Conservation (phyloP, 2,113 vertebrate genomes). For the Procavia capensis region DNA sequence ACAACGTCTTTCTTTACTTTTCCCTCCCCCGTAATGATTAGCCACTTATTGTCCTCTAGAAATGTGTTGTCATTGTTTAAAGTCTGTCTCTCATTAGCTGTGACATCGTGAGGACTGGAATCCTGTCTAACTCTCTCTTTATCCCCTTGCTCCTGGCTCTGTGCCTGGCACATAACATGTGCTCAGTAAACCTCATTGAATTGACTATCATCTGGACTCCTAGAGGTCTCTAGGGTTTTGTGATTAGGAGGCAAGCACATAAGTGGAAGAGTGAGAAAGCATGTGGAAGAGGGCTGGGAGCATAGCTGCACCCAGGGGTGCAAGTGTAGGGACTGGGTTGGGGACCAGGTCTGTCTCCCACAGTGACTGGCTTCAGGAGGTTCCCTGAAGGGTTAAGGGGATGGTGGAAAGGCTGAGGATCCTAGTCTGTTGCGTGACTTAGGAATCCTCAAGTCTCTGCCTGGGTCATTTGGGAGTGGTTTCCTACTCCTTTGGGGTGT, state of each 20-base stretch:
- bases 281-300: background rate
- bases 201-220: background rate
- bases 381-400: background rate
- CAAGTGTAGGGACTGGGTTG: background rate
- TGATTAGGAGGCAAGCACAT: background rate
- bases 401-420: background rate
- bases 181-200: conserved; percentile 6
- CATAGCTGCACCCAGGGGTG: too few relatives aligned
- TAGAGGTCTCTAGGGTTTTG: conserved; percentile 15
- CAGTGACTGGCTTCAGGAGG: background rate
- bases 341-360: background rate
- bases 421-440: background rate
- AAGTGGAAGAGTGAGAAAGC: background rate
- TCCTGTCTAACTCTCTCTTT: conserved; percentile 25
- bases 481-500: background rate
- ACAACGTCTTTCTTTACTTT: background rate
- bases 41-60: background rate
- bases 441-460: background rate
- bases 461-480: background rate
- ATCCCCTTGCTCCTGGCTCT: background rate
- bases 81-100: background rate
- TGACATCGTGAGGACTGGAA: background rate
- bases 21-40: background rate
- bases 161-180: conserved; percentile 26
- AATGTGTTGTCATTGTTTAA: background rate